Evolutionary conservation across 2,888 invertebrate genomes (phyloP).

Genomic region (Brachylomia viminalis): DNA sequence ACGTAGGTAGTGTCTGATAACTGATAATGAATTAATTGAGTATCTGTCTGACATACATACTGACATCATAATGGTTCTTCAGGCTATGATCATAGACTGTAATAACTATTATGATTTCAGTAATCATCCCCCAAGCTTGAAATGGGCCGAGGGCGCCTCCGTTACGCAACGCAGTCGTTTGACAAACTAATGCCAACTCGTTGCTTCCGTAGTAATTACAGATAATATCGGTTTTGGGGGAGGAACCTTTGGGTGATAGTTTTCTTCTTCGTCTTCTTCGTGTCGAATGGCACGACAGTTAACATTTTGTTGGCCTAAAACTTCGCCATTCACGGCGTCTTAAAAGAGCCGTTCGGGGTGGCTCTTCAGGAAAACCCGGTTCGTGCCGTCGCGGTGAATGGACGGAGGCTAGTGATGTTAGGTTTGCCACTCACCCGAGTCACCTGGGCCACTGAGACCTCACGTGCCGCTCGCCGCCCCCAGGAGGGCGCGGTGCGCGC

Average conservation of each 20-base stretch:
- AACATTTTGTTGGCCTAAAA: background rate
- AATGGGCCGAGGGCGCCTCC: background rate
- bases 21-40: no score
- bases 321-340: background rate
- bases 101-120: background rate
- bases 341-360: background rate
- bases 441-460: background rate
- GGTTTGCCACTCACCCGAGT: no score
- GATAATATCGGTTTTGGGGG: background rate
- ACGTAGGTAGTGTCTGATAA: no score
- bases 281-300: background rate
- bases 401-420: no score
- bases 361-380: background rate
- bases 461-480: background rate
- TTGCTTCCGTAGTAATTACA: background rate
- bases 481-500: constrained; percentile 93
- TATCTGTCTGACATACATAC: no score
- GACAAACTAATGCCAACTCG: background rate
- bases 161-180: background rate
- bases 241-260: background rate
- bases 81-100: no score
- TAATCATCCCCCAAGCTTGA: background rate
- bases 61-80: no score
- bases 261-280: background rate
- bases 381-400: background rate